Conservation (phyloP, 2,888 invertebrate species). For the Spilosoma lubricipeda region DNA sequence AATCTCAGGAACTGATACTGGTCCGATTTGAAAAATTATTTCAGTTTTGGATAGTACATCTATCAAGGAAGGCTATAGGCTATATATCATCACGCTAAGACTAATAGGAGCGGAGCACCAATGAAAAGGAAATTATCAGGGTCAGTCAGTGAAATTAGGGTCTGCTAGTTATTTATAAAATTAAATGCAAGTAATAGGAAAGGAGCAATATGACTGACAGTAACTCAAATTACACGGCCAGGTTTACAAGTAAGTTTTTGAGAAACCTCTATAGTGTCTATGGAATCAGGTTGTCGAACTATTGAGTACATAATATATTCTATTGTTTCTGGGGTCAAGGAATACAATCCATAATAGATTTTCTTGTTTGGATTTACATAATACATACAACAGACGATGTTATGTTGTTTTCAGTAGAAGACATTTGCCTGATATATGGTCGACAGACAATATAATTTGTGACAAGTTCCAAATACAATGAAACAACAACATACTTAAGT, state of each 20-base stretch:
- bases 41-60: too few species aligned
- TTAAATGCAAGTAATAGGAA: neutral
- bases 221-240: neutral
- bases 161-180: neutral
- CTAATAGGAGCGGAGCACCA: too few species aligned
- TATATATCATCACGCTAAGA: too few species aligned
- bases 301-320: neutral
- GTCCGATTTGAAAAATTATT: too few species aligned
- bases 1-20: too few species aligned
- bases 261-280: neutral
- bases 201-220: neutral
- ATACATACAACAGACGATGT: neutral
- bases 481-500: neutral
- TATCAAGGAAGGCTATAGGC: too few species aligned
- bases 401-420: neutral
- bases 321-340: neutral
- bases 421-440: neutral
- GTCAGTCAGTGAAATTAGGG: too few species aligned
- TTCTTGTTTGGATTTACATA: neutral
- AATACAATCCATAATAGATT: neutral
- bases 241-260: neutral
- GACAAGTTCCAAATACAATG: neutral
- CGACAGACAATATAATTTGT: neutral
- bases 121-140: too few species aligned
- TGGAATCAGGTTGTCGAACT: neutral